These are phyloP conservation scores for Maniola jurtina DNA, from an alignment of 1,140 invertebrate species.

Conservation along the genomic window DNA sequence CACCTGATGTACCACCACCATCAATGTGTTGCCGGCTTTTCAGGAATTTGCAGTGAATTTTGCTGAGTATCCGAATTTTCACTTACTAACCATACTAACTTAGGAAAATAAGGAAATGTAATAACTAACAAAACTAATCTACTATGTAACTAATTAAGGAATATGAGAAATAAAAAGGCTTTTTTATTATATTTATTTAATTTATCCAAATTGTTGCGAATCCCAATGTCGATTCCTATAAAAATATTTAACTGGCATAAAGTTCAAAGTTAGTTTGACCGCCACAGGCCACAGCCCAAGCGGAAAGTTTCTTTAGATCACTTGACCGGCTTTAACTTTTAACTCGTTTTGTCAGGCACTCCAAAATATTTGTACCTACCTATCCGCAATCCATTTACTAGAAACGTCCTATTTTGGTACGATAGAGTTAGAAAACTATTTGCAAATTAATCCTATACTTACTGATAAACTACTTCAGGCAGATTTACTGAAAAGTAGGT, in stretches of 20 bases:
- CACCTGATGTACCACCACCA: no score
- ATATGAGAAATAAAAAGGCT: no score
- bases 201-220: not conserved
- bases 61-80: no score
- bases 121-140: no score
- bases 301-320: conserved; percentile 3
- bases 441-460: not conserved
- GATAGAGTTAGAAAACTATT: not conserved
- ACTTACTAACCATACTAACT: no score
- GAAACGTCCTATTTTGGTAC: not conserved
- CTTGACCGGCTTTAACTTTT: conserved; percentile 9
- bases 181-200: no score
- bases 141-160: no score
- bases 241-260: conserved; percentile 1
- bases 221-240: not conserved
- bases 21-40: no score
- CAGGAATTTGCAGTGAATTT: no score
- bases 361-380: not conserved
- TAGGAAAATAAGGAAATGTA: no score
- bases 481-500: no score
- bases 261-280: conserved; percentile 2
- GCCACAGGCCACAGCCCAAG: not conserved
- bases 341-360: conserved; percentile 10
- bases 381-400: not conserved
- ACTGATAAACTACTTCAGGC: no score